These are phyloP conservation scores for Electrophaes corylata DNA, from an alignment of 2,888 invertebrate genomes.

Conservation along the genomic window DNA sequence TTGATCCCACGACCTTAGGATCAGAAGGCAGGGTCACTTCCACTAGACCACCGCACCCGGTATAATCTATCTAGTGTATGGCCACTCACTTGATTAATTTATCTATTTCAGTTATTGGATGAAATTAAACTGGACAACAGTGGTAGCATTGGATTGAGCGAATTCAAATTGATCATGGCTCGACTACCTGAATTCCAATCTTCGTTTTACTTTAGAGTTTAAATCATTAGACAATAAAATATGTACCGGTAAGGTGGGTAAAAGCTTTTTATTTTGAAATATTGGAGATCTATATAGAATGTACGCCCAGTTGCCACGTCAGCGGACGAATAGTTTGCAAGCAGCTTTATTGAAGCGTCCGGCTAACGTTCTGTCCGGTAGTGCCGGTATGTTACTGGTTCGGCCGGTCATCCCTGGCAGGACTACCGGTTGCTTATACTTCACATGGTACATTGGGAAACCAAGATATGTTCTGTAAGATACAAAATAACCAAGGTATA, in stretches of 20 bases:
- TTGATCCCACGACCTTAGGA: too few relatives aligned
- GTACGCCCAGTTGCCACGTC: not conserved
- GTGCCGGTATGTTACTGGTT: slow-evolving; percentile 75
- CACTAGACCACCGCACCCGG: too few relatives aligned
- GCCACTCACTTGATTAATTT: too few relatives aligned
- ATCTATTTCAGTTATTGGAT: slow-evolving; percentile 79
- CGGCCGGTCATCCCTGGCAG: slow-evolving; percentile 80
- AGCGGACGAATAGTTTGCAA: slow-evolving; percentile 79
- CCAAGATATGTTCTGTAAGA: slow-evolving; percentile 77
- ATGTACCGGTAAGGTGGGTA: not conserved
- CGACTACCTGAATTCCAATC: slow-evolving; percentile 86
- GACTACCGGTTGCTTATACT: slow-evolving; percentile 85
- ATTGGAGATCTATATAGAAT: not conserved
- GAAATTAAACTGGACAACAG: slow-evolving; percentile 85
- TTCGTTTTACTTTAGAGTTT: slow-evolving; percentile 82
- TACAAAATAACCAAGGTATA: not conserved
- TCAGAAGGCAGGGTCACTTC: too few relatives aligned
- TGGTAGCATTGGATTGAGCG: slow-evolving; percentile 83
- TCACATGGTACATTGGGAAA: slow-evolving; percentile 83
- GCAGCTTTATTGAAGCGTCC: slow-evolving; percentile 82
- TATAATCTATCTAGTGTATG: too few relatives aligned
- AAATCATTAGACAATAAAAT: not conserved
- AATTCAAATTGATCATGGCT: slow-evolving; percentile 85
- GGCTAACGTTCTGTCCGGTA: slow-evolving; percentile 83
- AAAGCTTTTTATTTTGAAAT: slow-evolving; percentile 8